Base-by-base conservation (phyloP, 2,797 vertebrate genomes). In the Protosalanx chinensis region DNA sequence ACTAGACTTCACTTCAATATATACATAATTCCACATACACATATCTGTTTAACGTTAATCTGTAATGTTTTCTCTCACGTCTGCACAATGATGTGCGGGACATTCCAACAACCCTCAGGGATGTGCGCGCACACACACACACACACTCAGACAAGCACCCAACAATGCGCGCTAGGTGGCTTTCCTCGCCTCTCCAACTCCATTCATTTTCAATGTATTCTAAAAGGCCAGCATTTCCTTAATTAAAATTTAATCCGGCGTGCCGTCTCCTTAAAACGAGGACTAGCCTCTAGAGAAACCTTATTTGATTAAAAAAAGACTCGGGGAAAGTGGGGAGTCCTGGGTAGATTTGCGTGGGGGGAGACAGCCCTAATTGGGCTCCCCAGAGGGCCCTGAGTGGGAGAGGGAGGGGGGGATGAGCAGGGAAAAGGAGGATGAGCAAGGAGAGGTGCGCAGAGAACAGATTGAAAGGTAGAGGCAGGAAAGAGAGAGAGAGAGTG, bases 291-390 rank as follows among this genome's bases (percentile, higher is more conserved):
- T 61, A 74, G 85, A 86, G 82, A 66, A 76, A 69, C 66, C 71
- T 82, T 81, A 78, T 83, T 79, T 81, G 83, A 84, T 84, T 79
- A 81, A 81, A 84, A 81, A 76, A 83, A 81, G 71, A 68, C 68
- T 72, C 71, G 72, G 74, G 72, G 75, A 67, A 84, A 80, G 76
- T 68, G 73, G 70, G 75, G 80, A 78, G 75, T 77, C 71, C 68
- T 81, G 76, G 68, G 60, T 78, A 76, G 75, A 73, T 74, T 63
- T 51, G 72, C 72, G 74, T 72, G 78, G 73, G 76, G 69, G 62
- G 20, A 80, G 76, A 69, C 58, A 56, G 62, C 72, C 71, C 72
- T 85, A 82, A 83, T 83, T 83, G 80, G 73, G 70, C 75, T 82
- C 84, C 78, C 83, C 60, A 53, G 76, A 78, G 80, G 73, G 58